Base-by-base conservation (phyloP, 2,888 invertebrate species). In the Hyposoter didymator region DNA sequence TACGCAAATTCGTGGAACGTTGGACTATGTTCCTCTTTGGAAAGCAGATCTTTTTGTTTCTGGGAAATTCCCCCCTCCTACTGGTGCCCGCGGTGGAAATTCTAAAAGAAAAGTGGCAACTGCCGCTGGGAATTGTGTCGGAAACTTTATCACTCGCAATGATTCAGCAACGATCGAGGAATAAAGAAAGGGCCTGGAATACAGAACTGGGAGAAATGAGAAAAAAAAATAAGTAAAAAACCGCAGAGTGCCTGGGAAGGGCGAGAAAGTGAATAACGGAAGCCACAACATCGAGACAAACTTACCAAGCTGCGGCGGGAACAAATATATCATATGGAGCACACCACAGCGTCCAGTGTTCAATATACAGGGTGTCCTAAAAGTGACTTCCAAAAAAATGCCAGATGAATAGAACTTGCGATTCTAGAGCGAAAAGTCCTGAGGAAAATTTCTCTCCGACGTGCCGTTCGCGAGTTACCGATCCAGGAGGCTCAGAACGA, bases 241-340 rank as follows among this genome's bases (percentile, higher is more conserved):
- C 49, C 35, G 19, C 19, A 35, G 70, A 78, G 32, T 62, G 47
- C 3, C 47, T 22, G 62, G 49, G 64, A 19, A 49, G 79, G 69
- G 72, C 39, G 79, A 49, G 79, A 79, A 72, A 72, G 72, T 72
- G 79, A 72, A 64, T 79, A 79, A 79, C 72, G 62, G 70, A 64
- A 72, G 52, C 79, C 70, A 59, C 78, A 52, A 79, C 49, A 64
- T 49, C 59, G 45, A 62, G 73, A 59, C 52, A n/a, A 35, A 45
- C 28, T 47, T 45, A 69, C 69, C 45, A 28, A 47, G 45, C 52
- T 70, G 39, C 35, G 47, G 78, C 64, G 73, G 45, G 76, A 76
- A 76, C 67, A 73, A 82, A 83, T 78, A 66, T 55, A 73, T 72
- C 64, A 39, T 45, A n/a, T 22, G 19, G 47, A n/a, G 52, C 19